Evolutionary conservation across 2,888 invertebrate genomes (phyloP).

Genomic region (Baccha elongata): DNA sequence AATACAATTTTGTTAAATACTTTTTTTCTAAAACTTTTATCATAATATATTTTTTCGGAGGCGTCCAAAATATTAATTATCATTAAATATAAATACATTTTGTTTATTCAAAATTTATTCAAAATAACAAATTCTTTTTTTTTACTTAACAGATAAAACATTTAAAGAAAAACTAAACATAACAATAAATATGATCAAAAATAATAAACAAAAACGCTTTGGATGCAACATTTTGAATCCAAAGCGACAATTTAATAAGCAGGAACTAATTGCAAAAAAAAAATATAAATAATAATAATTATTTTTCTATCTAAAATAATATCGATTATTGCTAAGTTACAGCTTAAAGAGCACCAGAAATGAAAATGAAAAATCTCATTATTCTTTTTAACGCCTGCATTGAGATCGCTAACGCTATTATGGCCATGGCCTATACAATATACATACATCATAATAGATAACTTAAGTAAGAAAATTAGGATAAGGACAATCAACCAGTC

Average conservation of each 20-base stretch:
- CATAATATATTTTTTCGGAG: constrained; percentile 44
- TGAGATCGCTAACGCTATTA: constrained; percentile 43
- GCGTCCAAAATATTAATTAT: constrained; percentile 37
- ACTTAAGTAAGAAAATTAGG: constrained; percentile 42
- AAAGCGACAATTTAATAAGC: constrained; percentile 37
- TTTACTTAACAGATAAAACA: constrained; percentile 24
- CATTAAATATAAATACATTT: constrained; percentile 55
- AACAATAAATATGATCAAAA: constrained; percentile 43
- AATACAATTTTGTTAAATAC: constrained; percentile 62
- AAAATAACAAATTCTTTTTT: constrained; percentile 49
- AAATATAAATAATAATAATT: constrained; percentile 1
- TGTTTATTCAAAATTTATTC: constrained; percentile 18
- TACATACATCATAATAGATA: constrained; percentile 12
- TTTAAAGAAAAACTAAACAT: constrained; percentile 49
- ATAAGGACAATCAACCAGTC: constrained; percentile 59
- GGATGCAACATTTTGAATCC: constrained; percentile 32
- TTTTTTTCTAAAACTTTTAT: constrained; percentile 45
- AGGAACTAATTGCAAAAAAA: constrained; percentile 51
- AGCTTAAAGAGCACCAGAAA: constrained; percentile 62
- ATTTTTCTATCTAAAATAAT: constrained; percentile 42
- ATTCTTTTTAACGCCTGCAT: constrained; percentile 42
- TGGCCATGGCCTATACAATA: constrained; percentile 1
- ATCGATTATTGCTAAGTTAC: constrained; percentile 43
- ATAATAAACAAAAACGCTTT: constrained; percentile 23
- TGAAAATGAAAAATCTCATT: constrained; percentile 41